These are phyloP conservation scores for Conops quadrifasciatus DNA, from an alignment of 2,888 invertebrate species.

Conservation along the genomic window DNA sequence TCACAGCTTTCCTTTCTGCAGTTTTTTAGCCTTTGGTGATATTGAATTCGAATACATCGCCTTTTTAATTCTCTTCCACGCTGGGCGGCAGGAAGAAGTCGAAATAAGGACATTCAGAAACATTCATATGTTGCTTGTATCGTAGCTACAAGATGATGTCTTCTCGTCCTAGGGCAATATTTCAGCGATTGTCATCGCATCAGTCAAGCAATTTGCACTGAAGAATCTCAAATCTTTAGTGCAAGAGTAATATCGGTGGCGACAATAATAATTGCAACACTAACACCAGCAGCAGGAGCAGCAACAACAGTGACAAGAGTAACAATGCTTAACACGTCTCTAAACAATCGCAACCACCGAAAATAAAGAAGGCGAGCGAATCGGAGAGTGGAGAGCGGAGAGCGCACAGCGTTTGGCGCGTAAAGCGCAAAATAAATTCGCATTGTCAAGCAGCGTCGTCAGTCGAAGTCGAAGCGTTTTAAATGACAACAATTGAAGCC, in stretches of 20 bases:
- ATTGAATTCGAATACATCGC: background rate
- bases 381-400: background rate
- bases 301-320: constrained; percentile 13
- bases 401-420: background rate
- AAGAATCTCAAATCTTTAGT: constrained; percentile 23
- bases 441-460: constrained; percentile 21
- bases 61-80: background rate
- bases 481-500: no score
- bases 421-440: constrained; percentile 25
- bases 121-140: constrained; percentile 15
- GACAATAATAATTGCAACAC: constrained; percentile 21
- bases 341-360: constrained; percentile 21
- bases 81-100: background rate
- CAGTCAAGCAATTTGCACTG: constrained; percentile 19
- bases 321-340: constrained; percentile 30
- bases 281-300: constrained; percentile 5
- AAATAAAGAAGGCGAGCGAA: background rate
- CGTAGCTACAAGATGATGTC: no score
- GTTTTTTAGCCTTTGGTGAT: background rate
- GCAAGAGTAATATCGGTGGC: constrained; percentile 1
- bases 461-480: background rate
- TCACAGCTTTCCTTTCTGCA: no score
- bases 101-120: background rate
- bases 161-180: constrained; percentile 22
- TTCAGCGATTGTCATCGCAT: constrained; percentile 31